Percentiles rank a stretch among this genome's conserved stretches.
Conservation (phyloP, 2,888 invertebrate species). For the Amphipyra tragopoginis region DNA sequence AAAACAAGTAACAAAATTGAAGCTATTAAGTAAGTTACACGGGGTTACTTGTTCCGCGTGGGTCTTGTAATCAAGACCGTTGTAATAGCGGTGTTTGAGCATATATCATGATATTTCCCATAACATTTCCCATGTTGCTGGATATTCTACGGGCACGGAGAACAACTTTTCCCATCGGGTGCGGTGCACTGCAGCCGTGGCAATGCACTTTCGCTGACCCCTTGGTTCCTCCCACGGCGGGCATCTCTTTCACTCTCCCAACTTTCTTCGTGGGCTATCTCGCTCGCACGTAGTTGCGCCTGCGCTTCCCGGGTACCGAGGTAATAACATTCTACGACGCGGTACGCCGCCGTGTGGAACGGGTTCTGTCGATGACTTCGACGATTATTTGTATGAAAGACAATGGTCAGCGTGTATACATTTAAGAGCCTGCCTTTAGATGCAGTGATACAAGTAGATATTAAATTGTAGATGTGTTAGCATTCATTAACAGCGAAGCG, state of each 20-base stretch:
- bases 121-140: constrained; percentile 75
- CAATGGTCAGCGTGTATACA: constrained; percentile 79
- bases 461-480: constrained; percentile 33
- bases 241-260: constrained; percentile 78
- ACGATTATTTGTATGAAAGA: constrained; percentile 86
- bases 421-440: constrained; percentile 69
- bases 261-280: constrained; percentile 77
- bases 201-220: constrained; percentile 90
- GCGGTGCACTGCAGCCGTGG: constrained; percentile 84
- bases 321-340: constrained; percentile 89
- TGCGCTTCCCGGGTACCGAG: constrained; percentile 85
- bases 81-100: constrained; percentile 48
- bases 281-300: constrained; percentile 81
- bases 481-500: constrained; percentile 13
- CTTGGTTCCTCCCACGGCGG: constrained; percentile 84
- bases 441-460: constrained; percentile 41
- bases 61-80: constrained; percentile 38
- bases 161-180: constrained; percentile 86
- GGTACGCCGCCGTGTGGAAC: constrained; percentile 88
- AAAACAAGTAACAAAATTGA: constrained; percentile 20
- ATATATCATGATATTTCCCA: constrained; percentile 66
- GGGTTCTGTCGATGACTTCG: constrained; percentile 88
- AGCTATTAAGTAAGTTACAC: constrained; percentile 18
- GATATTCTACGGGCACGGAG: constrained; percentile 77
- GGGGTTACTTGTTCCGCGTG: constrained; percentile 8